phyloP scores from a whole-genome alignment of 2,797 vertebrate genomes.

The Decapterus maruadsi region DNA sequence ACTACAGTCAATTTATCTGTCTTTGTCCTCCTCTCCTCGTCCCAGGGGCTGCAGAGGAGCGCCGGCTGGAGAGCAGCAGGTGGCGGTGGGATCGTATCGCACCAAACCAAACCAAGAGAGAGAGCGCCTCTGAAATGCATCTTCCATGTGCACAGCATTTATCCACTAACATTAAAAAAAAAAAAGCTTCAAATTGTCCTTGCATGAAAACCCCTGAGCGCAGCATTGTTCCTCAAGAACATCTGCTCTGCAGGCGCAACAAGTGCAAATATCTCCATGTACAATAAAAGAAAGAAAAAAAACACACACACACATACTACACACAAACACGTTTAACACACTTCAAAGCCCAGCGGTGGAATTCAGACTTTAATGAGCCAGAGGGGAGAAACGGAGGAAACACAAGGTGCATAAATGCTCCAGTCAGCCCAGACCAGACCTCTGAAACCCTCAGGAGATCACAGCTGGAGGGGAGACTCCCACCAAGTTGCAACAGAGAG shows the following conservation, averaged over 20 bases:
- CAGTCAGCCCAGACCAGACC: slow-evolving; percentile 64
- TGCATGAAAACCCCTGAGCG: slow-evolving; percentile 40
- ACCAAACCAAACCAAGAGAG: not conserved
- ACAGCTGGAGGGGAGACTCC: slow-evolving; percentile 53
- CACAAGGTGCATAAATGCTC: slow-evolving; percentile 74
- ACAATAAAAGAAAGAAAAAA: slow-evolving; percentile 62
- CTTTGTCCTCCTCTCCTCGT: slow-evolving; percentile 68
- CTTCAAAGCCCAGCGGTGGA: slow-evolving; percentile 80
- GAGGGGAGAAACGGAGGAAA: slow-evolving; percentile 69
- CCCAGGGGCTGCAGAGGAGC: slow-evolving; percentile 37
- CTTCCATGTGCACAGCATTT: not conserved
- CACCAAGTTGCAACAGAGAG: slow-evolving; percentile 26
- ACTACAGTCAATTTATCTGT: slow-evolving; percentile 70
- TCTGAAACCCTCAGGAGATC: slow-evolving; percentile 66
- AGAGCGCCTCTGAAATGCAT: no score
- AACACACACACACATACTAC: slow-evolving; percentile 15
- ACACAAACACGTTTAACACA: slow-evolving; percentile 59
- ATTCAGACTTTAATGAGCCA: slow-evolving; percentile 80
- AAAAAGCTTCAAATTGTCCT: not conserved
- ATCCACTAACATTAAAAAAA: not conserved
- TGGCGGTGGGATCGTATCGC: slow-evolving; percentile 50
- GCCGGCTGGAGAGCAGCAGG: slow-evolving; percentile 46
- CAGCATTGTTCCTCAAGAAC: slow-evolving; percentile 59
- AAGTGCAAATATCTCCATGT: slow-evolving; percentile 72
- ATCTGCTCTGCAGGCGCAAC: slow-evolving; percentile 81